A percentile compares a stretch with the other conserved stretches of the same genome.
phyloP scores from a whole-genome alignment of 1,140 invertebrate genomes.

The Nomia melanderi region DNA sequence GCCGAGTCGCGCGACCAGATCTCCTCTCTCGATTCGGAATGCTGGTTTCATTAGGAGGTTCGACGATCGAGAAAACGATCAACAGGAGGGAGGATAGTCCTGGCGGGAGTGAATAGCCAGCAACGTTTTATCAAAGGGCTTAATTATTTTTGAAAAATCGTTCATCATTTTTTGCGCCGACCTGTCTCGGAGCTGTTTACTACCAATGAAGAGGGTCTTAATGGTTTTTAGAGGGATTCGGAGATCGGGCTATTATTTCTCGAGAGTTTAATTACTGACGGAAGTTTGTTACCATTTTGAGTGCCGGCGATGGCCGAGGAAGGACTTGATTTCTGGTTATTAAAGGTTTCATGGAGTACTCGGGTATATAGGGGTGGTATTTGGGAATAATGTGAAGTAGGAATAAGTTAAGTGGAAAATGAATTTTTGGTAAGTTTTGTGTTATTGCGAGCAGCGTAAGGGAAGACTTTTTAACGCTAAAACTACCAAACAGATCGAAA shows the following conservation, averaged over 20 bases:
- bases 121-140: constrained; percentile 23
- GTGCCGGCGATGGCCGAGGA: no score
- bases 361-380: no score
- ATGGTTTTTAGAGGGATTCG: constrained; percentile 3
- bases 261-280: not conserved
- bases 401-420: no score
- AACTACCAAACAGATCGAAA: no score
- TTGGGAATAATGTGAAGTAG: no score
- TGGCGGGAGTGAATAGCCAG: constrained; percentile 25
- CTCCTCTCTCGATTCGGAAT: constrained; percentile 72
- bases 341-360: no score
- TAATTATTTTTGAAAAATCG: constrained; percentile 50
- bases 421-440: no score
- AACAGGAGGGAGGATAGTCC: constrained; percentile 54
- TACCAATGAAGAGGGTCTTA: not conserved
- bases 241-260: not conserved
- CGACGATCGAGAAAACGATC: constrained; percentile 73
- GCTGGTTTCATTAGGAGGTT: constrained; percentile 74
- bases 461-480: no score
- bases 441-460: no score
- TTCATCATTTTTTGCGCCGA: constrained; percentile 20
- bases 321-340: no score
- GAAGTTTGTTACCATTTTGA: no score
- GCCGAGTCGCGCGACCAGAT: constrained; percentile 13
- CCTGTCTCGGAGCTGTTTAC: not conserved